phyloP scores from a whole-genome alignment of 37 sponge, comb jelly and placozoan species.

The Tethya wilhelma region DNA sequence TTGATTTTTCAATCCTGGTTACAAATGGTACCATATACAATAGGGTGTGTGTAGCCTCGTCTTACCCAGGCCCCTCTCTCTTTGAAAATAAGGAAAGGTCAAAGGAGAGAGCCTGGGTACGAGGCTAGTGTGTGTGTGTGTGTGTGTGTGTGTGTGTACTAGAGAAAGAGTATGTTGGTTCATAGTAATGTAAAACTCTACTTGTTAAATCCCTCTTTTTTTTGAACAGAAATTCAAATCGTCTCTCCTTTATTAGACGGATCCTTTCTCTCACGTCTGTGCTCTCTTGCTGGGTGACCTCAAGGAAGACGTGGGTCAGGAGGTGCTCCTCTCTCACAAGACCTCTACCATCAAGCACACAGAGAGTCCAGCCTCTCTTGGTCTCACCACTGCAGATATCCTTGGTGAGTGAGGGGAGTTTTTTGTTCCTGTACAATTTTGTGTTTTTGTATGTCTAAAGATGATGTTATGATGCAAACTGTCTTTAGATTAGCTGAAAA shows the following conservation, averaged over 20 bases:
- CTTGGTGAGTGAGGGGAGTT: conserved; percentile 68
- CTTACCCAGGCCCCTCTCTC: too few species aligned
- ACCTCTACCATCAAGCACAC: conserved; percentile 33
- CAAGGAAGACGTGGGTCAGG: conserved; percentile 4
- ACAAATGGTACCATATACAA: too few species aligned
- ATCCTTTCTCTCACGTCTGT: conserved; percentile 43
- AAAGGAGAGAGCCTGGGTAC: too few species aligned
- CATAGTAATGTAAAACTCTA: too few species aligned
- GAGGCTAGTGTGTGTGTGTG: too few species aligned
- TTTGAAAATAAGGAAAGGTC: too few species aligned
- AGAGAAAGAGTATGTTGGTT: too few species aligned
- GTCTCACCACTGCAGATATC: conserved; percentile 68
- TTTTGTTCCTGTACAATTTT: background rate
- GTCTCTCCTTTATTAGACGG: conserved; percentile 17
- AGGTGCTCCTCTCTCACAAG: conserved; percentile 61
- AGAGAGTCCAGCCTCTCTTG: conserved; percentile 41
- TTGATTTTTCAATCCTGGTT: too few species aligned
- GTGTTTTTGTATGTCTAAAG: background rate
- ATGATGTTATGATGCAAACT: background rate
- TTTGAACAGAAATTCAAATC: background rate
- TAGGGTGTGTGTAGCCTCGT: too few species aligned
- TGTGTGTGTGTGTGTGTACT: too few species aligned
- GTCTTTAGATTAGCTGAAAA: background rate
- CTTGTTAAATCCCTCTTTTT: too few species aligned
- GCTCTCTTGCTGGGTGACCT: conserved; percentile 30